Base-by-base conservation (phyloP, 2,797 vertebrate genomes). In the Hydrolagus colliei region DNA sequence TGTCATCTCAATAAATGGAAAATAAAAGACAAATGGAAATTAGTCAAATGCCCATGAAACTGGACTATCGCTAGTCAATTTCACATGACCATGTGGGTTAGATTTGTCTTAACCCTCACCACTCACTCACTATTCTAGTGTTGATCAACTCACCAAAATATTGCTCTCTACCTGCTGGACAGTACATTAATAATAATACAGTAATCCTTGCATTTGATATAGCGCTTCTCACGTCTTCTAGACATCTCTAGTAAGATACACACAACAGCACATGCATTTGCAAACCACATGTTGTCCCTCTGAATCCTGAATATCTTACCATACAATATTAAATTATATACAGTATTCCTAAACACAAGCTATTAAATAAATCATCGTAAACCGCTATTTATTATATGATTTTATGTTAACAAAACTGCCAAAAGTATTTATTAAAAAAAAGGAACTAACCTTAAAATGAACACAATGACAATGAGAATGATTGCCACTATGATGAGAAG, bases 361-460 rank as follows among this genome's bases (percentile, higher is more conserved):
- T 52, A 52, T 52, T 52, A 52, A 27, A 73, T 35, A 22, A 27
- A 3, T 9, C 22, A 22, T 73, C 73, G n/a, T 73, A 22, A 73
- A 13, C 14, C 9, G 13, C 3, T 1, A 52, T 32, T 13, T 11
- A 14, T 8, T 22, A 73, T 73, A 73, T 73, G 27, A 27, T 27
- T 27, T 20, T 73, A 22, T 73, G 22, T n/a, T 22, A n/a, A 5
- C 8, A 11, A 13, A 32, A 11, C 22, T 6, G 27, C 72, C 22
- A 32, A 73, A 10, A 2, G 10, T 10, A 73, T 73, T 73, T 20
- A 9, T n/a, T 10, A 0, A 62, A 85, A 68, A 85, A 1, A 20
- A 13, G 22, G 18, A 62, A 88, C 91, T 91, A 89, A 95, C 94
- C 90, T 91, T 63, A 95, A 91, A 27, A 94, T 89, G 72, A 89